Evolutionary conservation across 2,888 invertebrate species (phyloP), one percentile per base, ranked within the genome.

Genomic region (Mythimna pallens): DNA sequence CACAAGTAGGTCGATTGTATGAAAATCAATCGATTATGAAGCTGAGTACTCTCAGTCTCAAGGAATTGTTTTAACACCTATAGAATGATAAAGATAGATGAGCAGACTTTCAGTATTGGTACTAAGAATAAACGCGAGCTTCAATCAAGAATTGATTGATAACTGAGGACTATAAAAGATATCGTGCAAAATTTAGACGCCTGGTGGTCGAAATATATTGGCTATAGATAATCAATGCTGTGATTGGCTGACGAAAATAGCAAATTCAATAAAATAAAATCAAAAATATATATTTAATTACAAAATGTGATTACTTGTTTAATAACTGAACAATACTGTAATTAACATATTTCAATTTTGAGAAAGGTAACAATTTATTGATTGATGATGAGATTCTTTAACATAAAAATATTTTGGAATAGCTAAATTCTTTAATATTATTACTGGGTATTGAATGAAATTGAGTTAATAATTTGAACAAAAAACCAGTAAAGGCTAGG

Each of bases 311-410:
- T n/a, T 52, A 52, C n/a, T 9, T n/a, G 2, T 20, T 50, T n/a
- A 54, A 47, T 55, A 25, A 55, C 14, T 6, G 14, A 25, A 22
- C 22, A 25, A 25, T 22, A 14, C 22, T 6, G 14, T 12, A 54
- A n/a, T 20, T n/a, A 30, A 57, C 20, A 5, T 47, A 3, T 10
- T 43, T 30, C 0, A 54, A 52, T 50, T 58, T 61, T 59, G 12
- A 30, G 25, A 68, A 9, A 43, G 20, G 1, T 30, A 14, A 17
- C 0, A 20, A n/a, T 8, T 22, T 9, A 10, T 17, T 30, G 17
- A 14, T 47, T 47, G 43, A 17, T 14, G 14, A 47, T 14, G 54
- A 73, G 66, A 73, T 70, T 65, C 36, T 20, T 30, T 50, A 22
- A 40, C 14, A n/a, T 3, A 3, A 30, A 3, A 30, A 2, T 30